These are phyloP conservation scores for Capricornis sumatraensis DNA, from an alignment of 2,113 vertebrate genomes.

Conservation along the genomic window DNA sequence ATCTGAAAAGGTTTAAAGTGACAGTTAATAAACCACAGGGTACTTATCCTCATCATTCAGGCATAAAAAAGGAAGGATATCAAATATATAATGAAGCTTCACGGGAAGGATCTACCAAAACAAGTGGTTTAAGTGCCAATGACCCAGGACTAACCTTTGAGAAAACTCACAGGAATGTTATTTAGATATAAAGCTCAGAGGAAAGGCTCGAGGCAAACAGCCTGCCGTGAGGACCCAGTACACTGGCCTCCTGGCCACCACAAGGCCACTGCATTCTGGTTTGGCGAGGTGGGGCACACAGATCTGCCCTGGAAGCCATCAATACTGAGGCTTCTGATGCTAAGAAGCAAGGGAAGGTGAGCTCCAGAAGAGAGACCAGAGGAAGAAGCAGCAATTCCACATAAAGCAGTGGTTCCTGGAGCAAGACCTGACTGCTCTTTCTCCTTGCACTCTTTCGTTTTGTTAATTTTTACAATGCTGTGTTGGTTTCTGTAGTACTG, in stretches of 20 bases:
- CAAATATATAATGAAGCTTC: conserved; percentile 70
- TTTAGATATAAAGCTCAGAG: conserved; percentile 47
- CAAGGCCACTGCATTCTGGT: neutral
- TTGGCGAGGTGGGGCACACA: neutral
- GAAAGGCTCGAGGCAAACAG: conserved; percentile 41
- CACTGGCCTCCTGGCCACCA: neutral
- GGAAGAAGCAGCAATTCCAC: neutral
- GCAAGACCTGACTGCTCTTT: neutral
- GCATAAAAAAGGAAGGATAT: conserved; percentile 60
- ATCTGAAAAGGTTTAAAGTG: conserved; percentile 55
- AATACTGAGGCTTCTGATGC: neutral
- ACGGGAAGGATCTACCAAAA: conserved; percentile 52
- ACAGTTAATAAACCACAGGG: conserved; percentile 59
- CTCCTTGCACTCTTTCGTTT: neutral
- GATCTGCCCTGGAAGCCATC: neutral
- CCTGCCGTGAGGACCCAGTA: neutral
- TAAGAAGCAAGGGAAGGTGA: neutral
- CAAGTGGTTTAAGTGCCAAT: conserved; percentile 61
- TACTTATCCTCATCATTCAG: conserved; percentile 51
- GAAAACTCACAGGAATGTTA: conserved; percentile 62
- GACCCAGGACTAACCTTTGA: conserved; percentile 62
- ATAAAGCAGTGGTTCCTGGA: neutral
- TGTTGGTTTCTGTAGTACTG: neutral
- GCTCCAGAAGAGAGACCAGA: neutral
- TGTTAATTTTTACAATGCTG: neutral